A percentile compares a stretch with the other conserved stretches of the same genome.
Evolutionary conservation across 2,888 invertebrate species (phyloP).

Genomic region (Strigamia transsilvanica): DNA sequence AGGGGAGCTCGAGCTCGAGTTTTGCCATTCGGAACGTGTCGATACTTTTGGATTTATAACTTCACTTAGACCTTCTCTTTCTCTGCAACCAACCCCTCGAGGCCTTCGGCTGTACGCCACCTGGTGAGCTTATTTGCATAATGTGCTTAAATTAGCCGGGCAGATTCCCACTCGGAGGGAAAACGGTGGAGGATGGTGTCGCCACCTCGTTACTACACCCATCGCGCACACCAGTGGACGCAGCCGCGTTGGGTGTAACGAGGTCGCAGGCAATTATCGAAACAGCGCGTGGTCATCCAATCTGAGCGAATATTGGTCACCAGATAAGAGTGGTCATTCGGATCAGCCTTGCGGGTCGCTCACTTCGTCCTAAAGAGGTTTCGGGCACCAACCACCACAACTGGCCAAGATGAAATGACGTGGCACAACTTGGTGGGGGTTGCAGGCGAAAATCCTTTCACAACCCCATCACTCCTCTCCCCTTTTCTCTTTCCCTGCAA

Average conservation of each 20-base stretch:
- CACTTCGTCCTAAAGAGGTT: slow-evolving; percentile 38
- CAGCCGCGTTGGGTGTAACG: slow-evolving; percentile 1
- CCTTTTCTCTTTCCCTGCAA: neutral
- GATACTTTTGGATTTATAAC: slow-evolving; percentile 44
- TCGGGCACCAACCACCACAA: neutral
- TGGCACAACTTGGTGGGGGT: slow-evolving; percentile 49
- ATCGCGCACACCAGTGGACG: slow-evolving; percentile 31
- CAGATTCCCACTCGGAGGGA: slow-evolving; percentile 54
- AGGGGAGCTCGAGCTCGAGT: neutral
- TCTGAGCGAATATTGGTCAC: slow-evolving; percentile 39
- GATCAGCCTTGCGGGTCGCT: slow-evolving; percentile 46
- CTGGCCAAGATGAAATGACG: slow-evolving; percentile 53
- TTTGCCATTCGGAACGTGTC: slow-evolving; percentile 42
- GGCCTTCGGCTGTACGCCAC: slow-evolving; percentile 52
- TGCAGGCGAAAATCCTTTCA: slow-evolving; percentile 7
- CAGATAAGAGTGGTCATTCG: slow-evolving; percentile 44
- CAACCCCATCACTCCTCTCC: neutral
- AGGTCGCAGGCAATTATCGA: slow-evolving; percentile 48
- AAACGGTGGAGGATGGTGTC: slow-evolving; percentile 27
- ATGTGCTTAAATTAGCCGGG: slow-evolving; percentile 55
- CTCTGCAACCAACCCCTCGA: slow-evolving; percentile 50
- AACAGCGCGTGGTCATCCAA: slow-evolving; percentile 49
- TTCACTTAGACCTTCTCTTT: slow-evolving; percentile 50
- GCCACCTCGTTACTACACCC: slow-evolving; percentile 42
- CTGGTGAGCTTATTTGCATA: slow-evolving; percentile 55